Conservation (phyloP, 1,140 invertebrate genomes). For the Phenacoccus solenopsis region DNA sequence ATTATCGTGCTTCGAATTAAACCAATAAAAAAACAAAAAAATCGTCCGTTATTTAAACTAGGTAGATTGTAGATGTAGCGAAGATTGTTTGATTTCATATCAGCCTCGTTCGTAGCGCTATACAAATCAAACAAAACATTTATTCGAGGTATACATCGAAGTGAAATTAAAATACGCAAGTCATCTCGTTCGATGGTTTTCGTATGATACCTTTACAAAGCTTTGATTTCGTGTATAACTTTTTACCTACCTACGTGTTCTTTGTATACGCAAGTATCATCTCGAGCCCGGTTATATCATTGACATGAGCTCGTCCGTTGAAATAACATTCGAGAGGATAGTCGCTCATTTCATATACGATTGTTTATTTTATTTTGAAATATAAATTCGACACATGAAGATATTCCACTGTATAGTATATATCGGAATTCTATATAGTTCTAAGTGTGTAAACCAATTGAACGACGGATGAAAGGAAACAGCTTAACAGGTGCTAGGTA, state of each 20-base stretch:
- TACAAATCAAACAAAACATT: slow-evolving; percentile 3
- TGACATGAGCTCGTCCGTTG: background rate
- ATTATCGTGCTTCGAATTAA: no score
- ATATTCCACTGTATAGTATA: no score
- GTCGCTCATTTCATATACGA: background rate
- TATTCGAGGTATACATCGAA: no score
- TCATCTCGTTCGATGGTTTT: background rate
- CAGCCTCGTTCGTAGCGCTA: background rate
- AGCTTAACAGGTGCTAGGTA: no score
- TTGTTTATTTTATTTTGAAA: background rate
- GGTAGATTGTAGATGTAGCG: background rate
- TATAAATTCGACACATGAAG: background rate
- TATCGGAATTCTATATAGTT: no score
- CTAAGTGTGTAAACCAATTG: no score
- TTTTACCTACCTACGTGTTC: no score
- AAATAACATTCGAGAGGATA: background rate
- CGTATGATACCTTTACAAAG: background rate
- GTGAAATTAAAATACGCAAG: background rate
- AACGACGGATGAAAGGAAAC: no score
- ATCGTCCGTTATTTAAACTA: background rate
- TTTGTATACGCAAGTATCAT: background rate
- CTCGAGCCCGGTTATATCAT: background rate
- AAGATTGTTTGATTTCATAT: background rate
- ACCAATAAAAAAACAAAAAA: background rate
- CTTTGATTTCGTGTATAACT: no score